Percentiles rank a stretch among this genome's conserved stretches.
phyloP scores from a whole-genome alignment of 1,140 invertebrate species.

The Trypoxylus dichotomus region DNA sequence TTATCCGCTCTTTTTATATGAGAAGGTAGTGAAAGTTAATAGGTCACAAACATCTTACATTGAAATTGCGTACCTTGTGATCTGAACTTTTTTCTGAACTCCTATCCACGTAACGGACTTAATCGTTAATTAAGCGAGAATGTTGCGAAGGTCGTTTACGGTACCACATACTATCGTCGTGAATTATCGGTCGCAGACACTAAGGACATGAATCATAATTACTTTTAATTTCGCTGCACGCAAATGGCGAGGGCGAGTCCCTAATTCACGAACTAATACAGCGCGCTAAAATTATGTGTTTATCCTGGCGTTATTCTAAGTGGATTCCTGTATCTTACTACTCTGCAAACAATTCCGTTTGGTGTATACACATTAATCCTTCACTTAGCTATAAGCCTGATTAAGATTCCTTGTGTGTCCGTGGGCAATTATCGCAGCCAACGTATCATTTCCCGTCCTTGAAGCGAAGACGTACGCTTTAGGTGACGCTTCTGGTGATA shows the following conservation, averaged over 20 bases:
- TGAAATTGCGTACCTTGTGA: too few relatives aligned
- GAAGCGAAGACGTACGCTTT: background rate
- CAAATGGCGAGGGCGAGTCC: constrained; percentile 16
- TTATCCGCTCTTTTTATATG: too few relatives aligned
- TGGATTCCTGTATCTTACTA: constrained; percentile 27
- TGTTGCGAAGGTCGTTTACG: background rate
- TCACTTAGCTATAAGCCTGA: constrained; percentile 30
- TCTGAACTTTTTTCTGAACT: too few relatives aligned
- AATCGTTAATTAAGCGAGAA: background rate
- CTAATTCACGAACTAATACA: constrained; percentile 21
- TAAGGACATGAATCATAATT: constrained; percentile 14
- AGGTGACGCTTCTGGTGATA: background rate
- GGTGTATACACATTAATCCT: constrained; percentile 29
- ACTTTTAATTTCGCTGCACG: constrained; percentile 9
- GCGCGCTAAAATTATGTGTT: constrained; percentile 26
- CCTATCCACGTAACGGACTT: too few relatives aligned
- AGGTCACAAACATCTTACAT: too few relatives aligned
- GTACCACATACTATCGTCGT: background rate
- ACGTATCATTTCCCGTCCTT: background rate
- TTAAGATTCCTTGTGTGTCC: constrained; percentile 31
- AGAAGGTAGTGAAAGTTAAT: too few relatives aligned
- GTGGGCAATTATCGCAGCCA: constrained; percentile 25
- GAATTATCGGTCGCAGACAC: background rate
- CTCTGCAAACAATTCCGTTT: constrained; percentile 27
- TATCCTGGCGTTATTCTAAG: constrained; percentile 26